Evolutionary conservation across 2,888 invertebrate genomes (phyloP), one percentile per base, ranked within the genome.

Genomic region (Liodrosophila aerea): DNA sequence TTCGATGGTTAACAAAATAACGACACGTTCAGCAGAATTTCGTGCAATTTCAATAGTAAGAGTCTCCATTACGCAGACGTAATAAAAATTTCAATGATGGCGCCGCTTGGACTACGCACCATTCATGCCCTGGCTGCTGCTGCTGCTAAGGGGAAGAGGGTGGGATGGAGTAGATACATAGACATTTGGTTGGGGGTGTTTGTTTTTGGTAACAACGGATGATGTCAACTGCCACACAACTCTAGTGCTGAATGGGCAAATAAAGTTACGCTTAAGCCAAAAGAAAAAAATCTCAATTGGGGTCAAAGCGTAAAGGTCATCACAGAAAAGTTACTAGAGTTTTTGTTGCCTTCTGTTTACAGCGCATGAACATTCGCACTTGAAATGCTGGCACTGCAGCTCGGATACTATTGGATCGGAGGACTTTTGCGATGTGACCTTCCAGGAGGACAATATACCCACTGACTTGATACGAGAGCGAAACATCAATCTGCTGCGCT

Each of bases 301-400:
- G 60, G 76, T 64, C 73, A 59, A 27, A 27, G n/a, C 11, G 7
- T 16, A 66, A 76, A 72, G 68, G 76, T 68, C 76, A 44, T 8
- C 13, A 41, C 31, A 37, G 18, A 12, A 4, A n/a, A 12, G 4
- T 12, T 51, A 52, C 36, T 53, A 11, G 18, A 43, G 53, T 68
- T 9, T 11, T 50, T 13, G 33, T 15, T 37, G n/a, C 11, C n/a
- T 13, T 16, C 4, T 33, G 12, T 11, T 33, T 41, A 39, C 64
- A 51, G 74, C 49, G 7, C 57, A 61, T 27, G 61, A 75, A 18
- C 60, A 64, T 9, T 34, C 77, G n/a, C 69, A 62, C 8, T 65
- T 89, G 34, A 75, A 89, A 57, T 89, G 89, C 56, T 89, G 89
- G 87, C 88, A 89, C 41, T 89, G 89, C 56, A 88, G 89, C 59